Evolutionary conservation across 37 sponge, comb jelly and placozoan genomes (phyloP), one percentile per base, ranked within the genome.

Genomic region (Haliclona indistincta): DNA sequence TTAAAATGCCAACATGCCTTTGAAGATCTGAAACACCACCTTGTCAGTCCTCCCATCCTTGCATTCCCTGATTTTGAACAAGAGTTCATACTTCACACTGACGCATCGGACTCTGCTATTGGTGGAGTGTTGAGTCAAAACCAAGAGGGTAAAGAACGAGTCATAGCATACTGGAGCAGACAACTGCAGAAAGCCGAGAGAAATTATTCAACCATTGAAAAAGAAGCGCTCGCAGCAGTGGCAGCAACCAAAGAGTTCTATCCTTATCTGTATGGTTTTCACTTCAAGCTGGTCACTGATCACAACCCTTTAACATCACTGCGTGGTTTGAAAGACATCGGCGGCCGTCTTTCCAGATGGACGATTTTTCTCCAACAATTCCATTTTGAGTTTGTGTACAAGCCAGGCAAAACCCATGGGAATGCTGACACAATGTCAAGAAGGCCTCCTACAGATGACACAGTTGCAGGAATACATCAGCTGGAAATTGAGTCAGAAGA

Each of bases 161-260:
- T 77, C 28, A 51, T 77, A 23, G 68, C 68, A 5, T 77, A 77
- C 39, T 65, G 78, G 68, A 77, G 78, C 34, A 54, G 67, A 17
- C 75, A 74, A 42, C 41, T 74, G 29, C 20, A 30, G n/a, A 77
- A 77, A 52, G 55, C 78, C 17, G 67, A 77, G 54, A 37, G 78
- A 61, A 61, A 70, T 26, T 80, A 70, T 29, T 80, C 72, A 38
- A 80, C 81, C 33, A 70, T 60, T 44, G 72, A 71, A 34, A 38
- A 64, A 39, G 71, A 80, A 56, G 63, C 63, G 19, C 34, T 80
- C 32, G 81, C 81, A 23, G 63, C 47, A 26, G 81, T 80, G 39
- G 8, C 43, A 36, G 49, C 63, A 39, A 61, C 71, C 19, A 44
- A 71, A 49, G 72, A 80, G 68, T 80, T 70, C 62, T 71, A 60